Conservation (phyloP, 2,797 vertebrate species). For the Adrianichthys oophorus region DNA sequence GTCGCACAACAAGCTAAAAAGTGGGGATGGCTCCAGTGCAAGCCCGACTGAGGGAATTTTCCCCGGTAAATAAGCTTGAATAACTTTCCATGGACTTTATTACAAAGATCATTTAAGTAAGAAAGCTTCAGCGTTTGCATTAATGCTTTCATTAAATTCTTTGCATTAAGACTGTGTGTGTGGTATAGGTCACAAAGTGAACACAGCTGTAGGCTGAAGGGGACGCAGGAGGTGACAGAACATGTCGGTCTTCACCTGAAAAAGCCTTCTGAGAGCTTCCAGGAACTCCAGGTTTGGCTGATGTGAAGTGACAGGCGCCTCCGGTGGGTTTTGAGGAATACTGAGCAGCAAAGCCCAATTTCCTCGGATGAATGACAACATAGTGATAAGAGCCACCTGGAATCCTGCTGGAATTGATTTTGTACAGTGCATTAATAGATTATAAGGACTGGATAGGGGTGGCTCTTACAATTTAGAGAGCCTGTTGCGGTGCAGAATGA, state of each 20-base stretch:
- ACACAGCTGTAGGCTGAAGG: constrained; percentile 24
- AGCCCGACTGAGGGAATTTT: constrained; percentile 9
- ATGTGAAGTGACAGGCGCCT: constrained; percentile 55
- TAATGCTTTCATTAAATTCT: no score
- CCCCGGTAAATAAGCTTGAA: background rate
- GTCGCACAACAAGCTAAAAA: constrained; percentile 8
- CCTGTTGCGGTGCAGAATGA: constrained; percentile 46
- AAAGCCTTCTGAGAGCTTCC: constrained; percentile 37
- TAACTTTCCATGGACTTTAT: no score
- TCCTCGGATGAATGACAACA: constrained; percentile 34
- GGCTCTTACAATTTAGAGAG: constrained; percentile 30
- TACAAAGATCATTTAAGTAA: no score
- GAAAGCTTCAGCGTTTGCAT: no score
- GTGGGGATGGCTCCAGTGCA: constrained; percentile 25
- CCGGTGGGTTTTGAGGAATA: constrained; percentile 46
- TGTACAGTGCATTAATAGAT: constrained; percentile 53
- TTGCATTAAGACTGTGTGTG: background rate
- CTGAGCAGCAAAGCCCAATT: constrained; percentile 18
- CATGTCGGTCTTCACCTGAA: constrained; percentile 31
- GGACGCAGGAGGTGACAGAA: constrained; percentile 23
- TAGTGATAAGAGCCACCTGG: constrained; percentile 12
- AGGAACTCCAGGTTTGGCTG: constrained; percentile 38
- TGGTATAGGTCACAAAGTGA: constrained; percentile 10
- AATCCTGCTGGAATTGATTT: constrained; percentile 37
- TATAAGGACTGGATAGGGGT: constrained; percentile 22